Evolutionary conservation across 2,113 vertebrate species (phyloP), one percentile per base, ranked within the genome.

Genomic region (Sterna hirundo): DNA sequence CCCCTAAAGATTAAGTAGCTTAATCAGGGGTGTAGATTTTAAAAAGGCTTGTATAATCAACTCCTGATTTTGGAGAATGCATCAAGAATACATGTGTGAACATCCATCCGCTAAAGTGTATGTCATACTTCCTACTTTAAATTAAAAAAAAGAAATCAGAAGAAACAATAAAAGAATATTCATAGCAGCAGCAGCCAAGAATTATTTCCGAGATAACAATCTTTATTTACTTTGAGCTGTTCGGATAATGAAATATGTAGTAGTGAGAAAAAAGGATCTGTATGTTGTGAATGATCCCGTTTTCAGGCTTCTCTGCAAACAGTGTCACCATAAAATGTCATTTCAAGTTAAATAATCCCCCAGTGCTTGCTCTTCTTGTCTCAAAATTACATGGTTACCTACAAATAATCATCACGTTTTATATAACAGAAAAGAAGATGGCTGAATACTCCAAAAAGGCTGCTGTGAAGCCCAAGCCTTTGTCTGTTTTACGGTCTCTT

Each of bases 361-460:
- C 54, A 7, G 22, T 29, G 22, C 44, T 93, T 87, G 34, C 25
- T 54, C 2, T 91, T 15, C 44, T 83, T 88, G 65, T 65, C 27
- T 79, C 40, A 44, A 3, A 84, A 78, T 60, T 66, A 81, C 17
- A 11, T 23, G 12, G 17, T 71, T 81, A 88, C 75, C 54, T 90
- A n/a, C 40, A 91, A 90, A 42, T 65, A 91, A 83, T 74, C 8
- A 38, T 75, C 38, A 29, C 3, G 27, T 70, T 93, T 94, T 78
- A 54, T 96, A 32, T 91, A 87, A 97, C 98, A 99, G 99, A 99
- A 98, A 99, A 99, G 97, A 99, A 99, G 98, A 96, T 99, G 97
- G 99, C 99, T 47, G 99, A 99, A 95, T 99, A 97, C 65, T 99
- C 98, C 20, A 99, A 97, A 98, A 99, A 99, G 97, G 97, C 97